Evolutionary conservation across 1,140 invertebrate genomes (phyloP).

Genomic region (Harlomillsia oculata): DNA sequence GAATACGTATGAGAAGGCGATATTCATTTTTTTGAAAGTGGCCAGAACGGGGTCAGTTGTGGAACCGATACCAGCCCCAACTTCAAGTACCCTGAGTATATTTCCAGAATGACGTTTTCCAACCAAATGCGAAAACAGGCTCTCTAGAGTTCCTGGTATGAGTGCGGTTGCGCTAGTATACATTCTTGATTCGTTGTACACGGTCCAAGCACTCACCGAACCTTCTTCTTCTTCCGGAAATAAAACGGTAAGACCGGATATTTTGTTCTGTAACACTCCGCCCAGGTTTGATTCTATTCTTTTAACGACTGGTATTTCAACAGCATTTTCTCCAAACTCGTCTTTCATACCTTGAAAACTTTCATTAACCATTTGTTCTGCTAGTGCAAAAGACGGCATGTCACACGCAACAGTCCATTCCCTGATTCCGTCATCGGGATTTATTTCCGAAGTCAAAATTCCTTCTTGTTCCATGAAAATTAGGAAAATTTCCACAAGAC

Average conservation of each 20-base stretch:
- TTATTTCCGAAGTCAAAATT: not conserved
- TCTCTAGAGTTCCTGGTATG: not conserved
- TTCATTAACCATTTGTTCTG: too few relatives aligned
- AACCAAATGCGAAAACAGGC: not conserved
- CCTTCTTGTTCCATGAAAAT: not conserved
- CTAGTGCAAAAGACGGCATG: too few relatives aligned
- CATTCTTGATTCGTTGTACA: conserved; percentile 3
- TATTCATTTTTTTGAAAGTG: not conserved
- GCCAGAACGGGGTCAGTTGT: conserved; percentile 1
- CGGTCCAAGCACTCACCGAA: not conserved
- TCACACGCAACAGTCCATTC: conserved; percentile 5
- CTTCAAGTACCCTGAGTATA: conserved; percentile 3
- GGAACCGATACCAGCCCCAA: conserved; percentile 15
- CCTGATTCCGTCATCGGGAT: not conserved
- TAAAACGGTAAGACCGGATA: conserved; percentile 5
- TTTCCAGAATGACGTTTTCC: not conserved
- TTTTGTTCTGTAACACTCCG: not conserved
- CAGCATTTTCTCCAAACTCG: too few relatives aligned
- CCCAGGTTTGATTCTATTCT: conserved; percentile 1
- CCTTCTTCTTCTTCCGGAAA: conserved; percentile 11
- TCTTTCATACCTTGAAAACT: too few relatives aligned
- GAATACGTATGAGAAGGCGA: conserved; percentile 4
- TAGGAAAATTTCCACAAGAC: conserved; percentile 11
- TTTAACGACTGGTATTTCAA: not conserved
- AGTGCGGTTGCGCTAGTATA: not conserved